Evolutionary conservation across 2,888 invertebrate genomes (phyloP).

Genomic region (Ochropleura plecta): DNA sequence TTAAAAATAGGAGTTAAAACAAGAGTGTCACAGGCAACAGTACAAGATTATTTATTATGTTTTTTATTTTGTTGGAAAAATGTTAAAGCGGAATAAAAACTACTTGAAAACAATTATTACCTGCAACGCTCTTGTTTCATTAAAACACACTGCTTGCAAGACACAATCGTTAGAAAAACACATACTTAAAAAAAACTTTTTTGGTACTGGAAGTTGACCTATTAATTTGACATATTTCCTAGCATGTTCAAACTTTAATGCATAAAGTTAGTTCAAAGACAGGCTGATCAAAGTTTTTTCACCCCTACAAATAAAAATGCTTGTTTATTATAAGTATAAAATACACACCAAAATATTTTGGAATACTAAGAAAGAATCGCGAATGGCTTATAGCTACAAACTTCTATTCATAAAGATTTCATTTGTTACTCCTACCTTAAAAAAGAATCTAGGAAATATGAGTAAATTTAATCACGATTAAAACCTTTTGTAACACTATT

Average conservation of each 20-base stretch:
- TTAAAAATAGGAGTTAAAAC: constrained; percentile 39
- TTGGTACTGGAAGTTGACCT: neutral
- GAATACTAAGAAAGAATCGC: neutral
- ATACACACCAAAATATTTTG: constrained; percentile 2
- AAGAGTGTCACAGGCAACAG: constrained; percentile 63
- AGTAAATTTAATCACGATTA: constrained; percentile 45
- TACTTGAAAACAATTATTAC: constrained; percentile 38
- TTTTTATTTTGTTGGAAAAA: constrained; percentile 50
- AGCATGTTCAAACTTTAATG: constrained; percentile 12
- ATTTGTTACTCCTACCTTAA: constrained; percentile 2
- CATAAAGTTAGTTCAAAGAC: constrained; percentile 10
- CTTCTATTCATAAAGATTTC: neutral
- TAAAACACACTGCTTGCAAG: constrained; percentile 52
- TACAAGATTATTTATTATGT: neutral
- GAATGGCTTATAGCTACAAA: neutral
- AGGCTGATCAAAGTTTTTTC: constrained; percentile 18
- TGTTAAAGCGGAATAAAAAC: constrained; percentile 9
- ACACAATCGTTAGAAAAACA: constrained; percentile 32
- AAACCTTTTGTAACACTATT: constrained; percentile 41
- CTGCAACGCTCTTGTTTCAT: constrained; percentile 60
- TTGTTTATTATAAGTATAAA: constrained; percentile 23
- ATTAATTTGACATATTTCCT: neutral
- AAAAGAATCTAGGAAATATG: constrained; percentile 7
- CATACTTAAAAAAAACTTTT: neutral
- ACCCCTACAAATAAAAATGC: constrained; percentile 30